Conservation (phyloP, 1,140 invertebrate species). For the Thereuonema tuberculata region DNA sequence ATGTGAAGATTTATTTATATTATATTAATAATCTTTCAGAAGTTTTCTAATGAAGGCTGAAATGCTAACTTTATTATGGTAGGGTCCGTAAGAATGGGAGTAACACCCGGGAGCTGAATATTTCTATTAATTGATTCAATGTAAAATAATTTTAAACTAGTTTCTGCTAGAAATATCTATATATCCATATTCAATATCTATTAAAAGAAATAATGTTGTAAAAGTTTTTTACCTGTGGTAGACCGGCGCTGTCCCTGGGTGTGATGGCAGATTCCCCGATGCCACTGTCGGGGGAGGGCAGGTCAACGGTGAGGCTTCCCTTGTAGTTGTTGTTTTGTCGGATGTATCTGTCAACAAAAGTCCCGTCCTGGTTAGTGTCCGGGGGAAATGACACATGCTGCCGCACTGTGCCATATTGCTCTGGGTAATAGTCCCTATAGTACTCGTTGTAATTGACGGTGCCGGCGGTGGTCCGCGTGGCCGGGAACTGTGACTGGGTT, state of each 20-base stretch:
- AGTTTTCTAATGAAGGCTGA: too few species aligned
- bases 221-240: constrained; percentile 81
- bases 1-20: too few species aligned
- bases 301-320: constrained; percentile 57
- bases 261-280: constrained; percentile 82
- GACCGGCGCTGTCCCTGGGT: constrained; percentile 67
- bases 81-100: too few species aligned
- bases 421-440: constrained; percentile 16
- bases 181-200: too few species aligned
- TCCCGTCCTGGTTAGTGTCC: constrained; percentile 28
- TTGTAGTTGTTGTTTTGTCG: constrained; percentile 25
- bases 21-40: too few species aligned
- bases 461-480: neutral
- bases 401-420: neutral
- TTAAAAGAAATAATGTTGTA: too few species aligned
- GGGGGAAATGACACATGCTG: constrained; percentile 20
- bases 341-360: constrained; percentile 43
- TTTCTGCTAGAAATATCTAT: too few species aligned
- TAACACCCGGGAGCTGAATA: too few species aligned
- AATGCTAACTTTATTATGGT: too few species aligned
- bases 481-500: neutral
- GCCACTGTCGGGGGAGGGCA: constrained; percentile 80
- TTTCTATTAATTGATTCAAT: too few species aligned
- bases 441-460: constrained; percentile 7
- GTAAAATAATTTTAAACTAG: too few species aligned